Base-by-base conservation (phyloP, 2,113 vertebrate species). In the Himantopus leucocephalus region DNA sequence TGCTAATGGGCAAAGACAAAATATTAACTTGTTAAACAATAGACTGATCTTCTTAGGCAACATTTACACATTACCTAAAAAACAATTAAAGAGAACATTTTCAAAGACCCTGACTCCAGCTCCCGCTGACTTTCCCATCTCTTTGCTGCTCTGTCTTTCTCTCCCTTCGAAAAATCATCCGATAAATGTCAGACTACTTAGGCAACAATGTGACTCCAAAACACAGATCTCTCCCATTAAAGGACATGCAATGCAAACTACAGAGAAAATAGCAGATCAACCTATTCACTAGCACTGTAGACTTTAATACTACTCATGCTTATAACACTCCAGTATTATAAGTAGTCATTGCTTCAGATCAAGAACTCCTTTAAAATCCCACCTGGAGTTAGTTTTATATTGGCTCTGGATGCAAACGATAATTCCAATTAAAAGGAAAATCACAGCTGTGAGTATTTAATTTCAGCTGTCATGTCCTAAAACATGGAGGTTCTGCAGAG, bases 1-100 rank as follows among this genome's bases (percentile, higher is more conserved):
- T 96, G 94, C 91, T 95, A 81, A 93, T 45, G 72, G 94, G 89
- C 85, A 92, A 96, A 96, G 88, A 52, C 74, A 88, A 92, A 95
- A 89, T 94, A 95, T 73, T 95, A 95, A 91, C 93, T 91, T 86
- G 23, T 60, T 86, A 85, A 96, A 97, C 71, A 94, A 82, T 72
- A 83, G 22, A 53, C 75, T 63, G 56, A 91, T 37, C 37, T 92
- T 63, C 45, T 82, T 7, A 6, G 59, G 29, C 32, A 71, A 29
- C 68, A 82, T 91, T 91, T 88, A 73, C 71, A 68, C 6, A 52
- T 89, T 71, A 80, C 30, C 84, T 68, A 91, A 77, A 90, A 92
- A 78, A 23, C 11, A 85, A 39, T 50, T n/a, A 45, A n/a, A 75
- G 2, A 60, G 10, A 88, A 48, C 22, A 43, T 88, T 81, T 89